Evolutionary conservation across 2,888 invertebrate genomes (phyloP).

Genomic region (Oligia strigilis): DNA sequence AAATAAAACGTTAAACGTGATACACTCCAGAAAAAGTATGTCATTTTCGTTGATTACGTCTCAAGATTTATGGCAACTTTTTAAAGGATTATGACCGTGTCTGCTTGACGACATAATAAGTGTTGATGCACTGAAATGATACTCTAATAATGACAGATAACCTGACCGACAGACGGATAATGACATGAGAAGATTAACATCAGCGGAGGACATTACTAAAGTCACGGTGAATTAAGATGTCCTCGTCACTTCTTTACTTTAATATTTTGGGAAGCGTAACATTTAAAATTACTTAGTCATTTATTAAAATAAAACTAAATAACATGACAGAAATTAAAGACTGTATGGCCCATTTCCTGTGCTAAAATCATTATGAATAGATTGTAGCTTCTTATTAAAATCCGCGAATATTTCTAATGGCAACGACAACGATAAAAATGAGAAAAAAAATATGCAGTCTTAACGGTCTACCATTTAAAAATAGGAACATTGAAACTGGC

Average conservation of each 20-base stretch:
- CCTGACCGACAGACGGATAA: conserved; percentile 33
- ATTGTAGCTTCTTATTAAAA: not conserved
- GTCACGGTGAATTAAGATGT: conserved; percentile 25
- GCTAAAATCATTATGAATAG: conserved; percentile 8
- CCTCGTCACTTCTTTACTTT: not conserved
- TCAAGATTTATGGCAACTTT: not conserved
- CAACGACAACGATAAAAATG: not conserved
- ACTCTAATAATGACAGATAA: conserved; percentile 38
- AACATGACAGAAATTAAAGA: conserved; percentile 9
- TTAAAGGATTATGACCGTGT: conserved; percentile 10
- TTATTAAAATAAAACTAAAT: conserved; percentile 6
- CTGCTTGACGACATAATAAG: conserved; percentile 50
- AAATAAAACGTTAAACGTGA: not conserved
- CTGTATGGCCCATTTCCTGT: conserved; percentile 16
- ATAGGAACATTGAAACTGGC: conserved; percentile 32
- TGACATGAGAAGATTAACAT: conserved; percentile 47
- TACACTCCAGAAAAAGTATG: not conserved
- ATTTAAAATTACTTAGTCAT: conserved; percentile 14
- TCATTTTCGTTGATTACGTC: not conserved
- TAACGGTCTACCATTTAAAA: conserved; percentile 21
- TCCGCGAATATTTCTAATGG: not conserved
- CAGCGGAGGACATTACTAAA: not conserved
- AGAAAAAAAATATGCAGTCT: not conserved
- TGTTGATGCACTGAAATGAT: conserved; percentile 39
- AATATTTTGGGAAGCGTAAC: conserved; percentile 23